These are phyloP conservation scores for Megaustenia siamemsis DNA, from an alignment of 2,888 invertebrate species.

Conservation along the genomic window DNA sequence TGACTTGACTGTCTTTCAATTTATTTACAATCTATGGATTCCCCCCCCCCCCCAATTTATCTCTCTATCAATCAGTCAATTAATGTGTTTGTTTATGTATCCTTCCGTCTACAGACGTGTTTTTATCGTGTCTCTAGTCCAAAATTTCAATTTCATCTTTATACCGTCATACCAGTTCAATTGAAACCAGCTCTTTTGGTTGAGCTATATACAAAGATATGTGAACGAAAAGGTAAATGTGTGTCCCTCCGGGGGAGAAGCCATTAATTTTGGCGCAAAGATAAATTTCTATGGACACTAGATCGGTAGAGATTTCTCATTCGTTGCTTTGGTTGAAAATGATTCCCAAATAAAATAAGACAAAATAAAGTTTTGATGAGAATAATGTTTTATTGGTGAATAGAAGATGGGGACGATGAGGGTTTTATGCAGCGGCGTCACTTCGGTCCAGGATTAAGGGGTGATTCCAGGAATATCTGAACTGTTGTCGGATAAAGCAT, in stretches of 20 bases:
- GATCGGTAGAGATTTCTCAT: neutral
- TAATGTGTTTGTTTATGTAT: slow-evolving; percentile 11
- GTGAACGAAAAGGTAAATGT: neutral
- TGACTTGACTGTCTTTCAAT: neutral
- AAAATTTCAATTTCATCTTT: neutral
- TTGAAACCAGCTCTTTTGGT: neutral
- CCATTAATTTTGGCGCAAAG: slow-evolving; percentile 18
- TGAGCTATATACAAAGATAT: neutral
- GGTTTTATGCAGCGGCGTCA: neutral
- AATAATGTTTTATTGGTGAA: neutral
- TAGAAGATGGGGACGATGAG: neutral
- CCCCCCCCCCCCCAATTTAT: neutral
- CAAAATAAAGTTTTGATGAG: slow-evolving; percentile 4
- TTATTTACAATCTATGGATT: neutral
- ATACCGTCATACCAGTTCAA: neutral
- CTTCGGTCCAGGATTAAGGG: too few relatives aligned
- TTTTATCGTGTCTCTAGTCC: neutral
- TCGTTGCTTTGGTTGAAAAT: neutral
- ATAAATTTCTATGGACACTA: slow-evolving; percentile 1
- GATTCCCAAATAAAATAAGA: slow-evolving; percentile 4
- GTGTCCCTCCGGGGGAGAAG: neutral
- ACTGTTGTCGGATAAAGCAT: neutral
- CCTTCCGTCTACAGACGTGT: neutral
- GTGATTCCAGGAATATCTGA: too few relatives aligned
- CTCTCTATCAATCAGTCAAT: slow-evolving; percentile 6